Conservation (phyloP, 2,888 invertebrate species). For the Ichneumoninae sp. region DNA sequence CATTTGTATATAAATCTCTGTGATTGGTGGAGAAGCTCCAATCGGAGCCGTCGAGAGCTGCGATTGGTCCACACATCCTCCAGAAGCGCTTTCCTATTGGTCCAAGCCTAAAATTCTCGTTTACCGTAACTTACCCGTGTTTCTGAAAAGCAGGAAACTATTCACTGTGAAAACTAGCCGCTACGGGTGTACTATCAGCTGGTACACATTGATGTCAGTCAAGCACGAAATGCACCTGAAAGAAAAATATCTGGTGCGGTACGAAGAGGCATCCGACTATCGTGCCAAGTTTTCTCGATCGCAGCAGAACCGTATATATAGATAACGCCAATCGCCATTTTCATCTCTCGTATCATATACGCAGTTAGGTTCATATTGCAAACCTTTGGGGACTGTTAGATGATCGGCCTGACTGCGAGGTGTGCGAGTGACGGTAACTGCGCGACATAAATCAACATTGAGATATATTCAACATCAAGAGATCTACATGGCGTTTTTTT, state of each 20-base stretch:
- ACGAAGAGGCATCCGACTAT: conserved; percentile 2
- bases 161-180: conserved; percentile 9
- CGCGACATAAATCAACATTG: conserved; percentile 37
- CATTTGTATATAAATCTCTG: background rate
- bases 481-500: conserved; percentile 58
- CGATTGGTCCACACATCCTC: conserved; percentile 15
- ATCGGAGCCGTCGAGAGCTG: background rate
- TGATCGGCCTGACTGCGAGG: conserved; percentile 9
- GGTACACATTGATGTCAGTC: conserved; percentile 30
- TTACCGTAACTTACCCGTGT: background rate
- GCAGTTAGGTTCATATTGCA: conserved; percentile 22
- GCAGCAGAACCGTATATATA: conserved; percentile 9
- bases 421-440: conserved; percentile 38
- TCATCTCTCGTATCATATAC: conserved; percentile 18
- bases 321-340: conserved; percentile 40
- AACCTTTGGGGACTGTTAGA: conserved; percentile 33
- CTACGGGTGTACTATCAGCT: background rate
- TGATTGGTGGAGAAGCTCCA: conserved; percentile 3
- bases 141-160: background rate
- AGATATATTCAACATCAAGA: background rate
- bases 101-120: background rate
- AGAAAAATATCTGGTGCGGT: conserved; percentile 18
- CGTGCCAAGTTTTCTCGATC: conserved; percentile 2
- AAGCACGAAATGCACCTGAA: conserved; percentile 44
- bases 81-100: conserved; percentile 33